Percentiles rank a stretch among this genome's conserved stretches.
Conservation (phyloP, 2,797 vertebrate genomes). For the Acipenser oxyrinchus region DNA sequence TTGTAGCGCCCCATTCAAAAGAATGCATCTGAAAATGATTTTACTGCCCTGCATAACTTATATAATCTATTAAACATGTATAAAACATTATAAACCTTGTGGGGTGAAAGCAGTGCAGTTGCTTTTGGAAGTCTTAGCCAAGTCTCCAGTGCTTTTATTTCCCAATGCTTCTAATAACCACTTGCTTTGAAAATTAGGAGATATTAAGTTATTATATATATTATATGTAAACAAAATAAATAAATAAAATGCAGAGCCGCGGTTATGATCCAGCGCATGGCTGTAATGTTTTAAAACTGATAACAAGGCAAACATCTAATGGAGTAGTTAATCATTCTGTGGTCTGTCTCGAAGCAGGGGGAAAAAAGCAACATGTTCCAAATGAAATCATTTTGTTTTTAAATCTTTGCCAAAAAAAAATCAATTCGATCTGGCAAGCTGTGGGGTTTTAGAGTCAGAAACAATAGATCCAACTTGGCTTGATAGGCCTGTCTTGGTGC, state of each 20-base stretch:
- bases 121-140: too few relatives aligned
- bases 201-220: too few relatives aligned
- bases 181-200: too few relatives aligned
- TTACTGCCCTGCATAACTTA: too few relatives aligned
- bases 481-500: constrained; percentile 17
- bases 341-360: constrained; percentile 24
- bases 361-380: constrained; percentile 28
- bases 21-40: too few relatives aligned
- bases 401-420: constrained; percentile 26
- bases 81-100: too few relatives aligned
- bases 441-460: not conserved
- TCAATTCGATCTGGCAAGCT: constrained; percentile 23
- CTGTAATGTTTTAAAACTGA: constrained; percentile 16
- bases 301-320: constrained; percentile 12
- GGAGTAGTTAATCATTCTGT: constrained; percentile 26
- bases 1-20: too few relatives aligned
- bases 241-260: not conserved
- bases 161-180: too few relatives aligned
- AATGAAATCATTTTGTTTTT: constrained; percentile 32
- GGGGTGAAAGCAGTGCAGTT: too few relatives aligned
- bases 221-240: too few relatives aligned
- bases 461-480: constrained; percentile 13
- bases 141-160: too few relatives aligned
- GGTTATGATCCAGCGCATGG: constrained; percentile 15
- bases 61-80: too few relatives aligned